Percentiles rank a stretch among this genome's conserved stretches.
Conservation (phyloP, 2,888 invertebrate species). For the Tetheella fluctuosa region DNA sequence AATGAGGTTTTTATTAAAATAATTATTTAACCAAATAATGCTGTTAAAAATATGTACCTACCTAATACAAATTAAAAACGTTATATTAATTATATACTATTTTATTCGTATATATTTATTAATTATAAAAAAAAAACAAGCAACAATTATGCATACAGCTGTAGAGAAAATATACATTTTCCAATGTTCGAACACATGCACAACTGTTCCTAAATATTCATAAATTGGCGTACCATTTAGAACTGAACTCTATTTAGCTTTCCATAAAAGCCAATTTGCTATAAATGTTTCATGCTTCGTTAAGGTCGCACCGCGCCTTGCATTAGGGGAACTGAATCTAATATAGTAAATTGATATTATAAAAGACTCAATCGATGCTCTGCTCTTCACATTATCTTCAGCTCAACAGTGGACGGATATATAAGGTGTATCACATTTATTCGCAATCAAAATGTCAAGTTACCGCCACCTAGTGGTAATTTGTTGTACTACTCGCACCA, state of each 20-base stretch:
- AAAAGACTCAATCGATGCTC: no score
- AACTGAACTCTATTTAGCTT: background rate
- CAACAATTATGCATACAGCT: conserved; percentile 48
- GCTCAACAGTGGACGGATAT: background rate
- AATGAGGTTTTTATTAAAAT: background rate
- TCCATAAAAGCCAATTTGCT: background rate
- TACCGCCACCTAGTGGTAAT: background rate
- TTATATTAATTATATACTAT: conserved; percentile 48
- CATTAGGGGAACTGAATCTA: no score
- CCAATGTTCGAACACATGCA: conserved; percentile 33
- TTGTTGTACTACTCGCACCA: background rate
- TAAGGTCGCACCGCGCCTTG: no score
- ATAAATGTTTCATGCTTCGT: no score
- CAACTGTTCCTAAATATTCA: conserved; percentile 30
- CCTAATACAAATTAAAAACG: background rate
- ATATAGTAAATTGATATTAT: no score
- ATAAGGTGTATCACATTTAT: background rate
- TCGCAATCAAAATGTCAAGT: background rate
- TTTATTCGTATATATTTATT: conserved; percentile 55
- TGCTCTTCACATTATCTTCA: background rate
- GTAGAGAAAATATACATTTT: background rate
- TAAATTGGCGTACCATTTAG: background rate
- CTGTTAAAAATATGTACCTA: no score
- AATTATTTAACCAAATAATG: background rate
- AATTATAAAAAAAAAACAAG: conserved; percentile 62